Percentiles rank a stretch among this genome's conserved stretches.
Evolutionary conservation across 2,888 invertebrate species (phyloP).

Genomic region (Mongoloraphidia duomilia): DNA sequence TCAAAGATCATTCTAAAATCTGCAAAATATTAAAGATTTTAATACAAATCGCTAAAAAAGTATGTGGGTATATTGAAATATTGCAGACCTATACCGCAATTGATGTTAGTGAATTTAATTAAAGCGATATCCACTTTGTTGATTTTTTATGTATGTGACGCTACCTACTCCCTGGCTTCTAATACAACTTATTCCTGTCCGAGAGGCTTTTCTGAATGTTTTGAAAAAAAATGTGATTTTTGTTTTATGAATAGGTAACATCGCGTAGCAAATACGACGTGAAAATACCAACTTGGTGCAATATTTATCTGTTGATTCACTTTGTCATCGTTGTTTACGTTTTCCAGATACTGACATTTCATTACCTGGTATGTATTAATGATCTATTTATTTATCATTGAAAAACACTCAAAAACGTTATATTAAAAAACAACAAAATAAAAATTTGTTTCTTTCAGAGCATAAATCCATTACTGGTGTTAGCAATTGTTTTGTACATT

Average conservation of each 20-base stretch:
- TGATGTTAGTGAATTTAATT: no score
- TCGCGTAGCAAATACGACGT: slow-evolving; percentile 53
- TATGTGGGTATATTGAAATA: no score
- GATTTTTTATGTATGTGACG: no score
- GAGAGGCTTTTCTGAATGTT: neutral
- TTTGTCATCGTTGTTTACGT: slow-evolving; percentile 49
- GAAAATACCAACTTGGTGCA: slow-evolving; percentile 48
- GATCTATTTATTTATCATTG: no score
- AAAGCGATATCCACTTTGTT: no score
- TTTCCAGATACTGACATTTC: slow-evolving; percentile 48
- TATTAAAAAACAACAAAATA: neutral
- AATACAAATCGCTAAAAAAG: no score
- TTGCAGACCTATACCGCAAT: no score
- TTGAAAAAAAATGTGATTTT: slow-evolving; percentile 5
- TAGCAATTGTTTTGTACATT: slow-evolving; percentile 46
- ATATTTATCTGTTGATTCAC: slow-evolving; percentile 48
- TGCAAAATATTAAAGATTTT: no score
- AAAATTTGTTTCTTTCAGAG: slow-evolving; percentile 36
- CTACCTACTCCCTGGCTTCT: no score
- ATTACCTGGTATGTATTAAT: slow-evolving; percentile 39
- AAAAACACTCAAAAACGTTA: no score
- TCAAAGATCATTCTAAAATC: no score
- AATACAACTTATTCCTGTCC: no score
- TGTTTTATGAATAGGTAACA: slow-evolving; percentile 35
- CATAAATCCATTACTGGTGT: slow-evolving; percentile 41